A percentile compares a stretch with the other conserved stretches of the same genome.
These are phyloP conservation scores for Drosophila bocki DNA, from an alignment of 1,140 invertebrate genomes.

Conservation along the genomic window DNA sequence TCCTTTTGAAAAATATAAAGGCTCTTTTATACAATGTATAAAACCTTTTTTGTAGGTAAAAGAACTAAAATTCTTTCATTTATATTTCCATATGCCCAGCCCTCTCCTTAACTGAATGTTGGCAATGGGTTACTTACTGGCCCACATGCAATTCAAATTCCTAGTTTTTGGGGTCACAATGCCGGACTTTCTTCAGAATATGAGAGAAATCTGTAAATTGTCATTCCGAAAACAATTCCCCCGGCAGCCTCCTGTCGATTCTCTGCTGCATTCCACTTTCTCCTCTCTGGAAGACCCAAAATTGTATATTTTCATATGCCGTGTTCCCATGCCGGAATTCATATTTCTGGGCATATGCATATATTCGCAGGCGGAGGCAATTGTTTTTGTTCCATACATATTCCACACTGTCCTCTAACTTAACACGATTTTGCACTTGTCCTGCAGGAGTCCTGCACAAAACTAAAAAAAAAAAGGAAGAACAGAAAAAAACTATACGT, in stretches of 20 bases:
- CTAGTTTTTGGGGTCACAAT: slow-evolving; percentile 14
- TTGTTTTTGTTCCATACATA: slow-evolving; percentile 33
- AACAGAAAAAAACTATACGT: slow-evolving; percentile 31
- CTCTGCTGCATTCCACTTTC: neutral
- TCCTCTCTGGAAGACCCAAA: slow-evolving; percentile 17
- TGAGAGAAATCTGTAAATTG: slow-evolving; percentile 35
- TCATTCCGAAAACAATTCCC: slow-evolving; percentile 35
- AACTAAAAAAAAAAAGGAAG: neutral
- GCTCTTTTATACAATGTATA: neutral
- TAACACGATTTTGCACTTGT: slow-evolving; percentile 77
- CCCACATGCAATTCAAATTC: slow-evolving; percentile 40
- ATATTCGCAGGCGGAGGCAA: slow-evolving; percentile 27
- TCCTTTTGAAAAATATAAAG: neutral
- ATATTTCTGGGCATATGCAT: slow-evolving; percentile 64
- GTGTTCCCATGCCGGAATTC: slow-evolving; percentile 49
- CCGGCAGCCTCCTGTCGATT: slow-evolving; percentile 17
- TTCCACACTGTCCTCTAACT: slow-evolving; percentile 44
- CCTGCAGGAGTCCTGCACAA: slow-evolving; percentile 33
- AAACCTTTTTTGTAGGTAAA: neutral
- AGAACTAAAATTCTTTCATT: slow-evolving; percentile 6
- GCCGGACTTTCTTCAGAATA: slow-evolving; percentile 18
- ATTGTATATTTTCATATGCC: slow-evolving; percentile 61
- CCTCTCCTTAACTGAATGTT: slow-evolving; percentile 8
- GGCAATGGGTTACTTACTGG: slow-evolving; percentile 4
- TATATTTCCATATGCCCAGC: neutral